These are phyloP conservation scores for Halotydeus destructor DNA, from an alignment of 1,140 invertebrate genomes.

Conservation along the genomic window DNA sequence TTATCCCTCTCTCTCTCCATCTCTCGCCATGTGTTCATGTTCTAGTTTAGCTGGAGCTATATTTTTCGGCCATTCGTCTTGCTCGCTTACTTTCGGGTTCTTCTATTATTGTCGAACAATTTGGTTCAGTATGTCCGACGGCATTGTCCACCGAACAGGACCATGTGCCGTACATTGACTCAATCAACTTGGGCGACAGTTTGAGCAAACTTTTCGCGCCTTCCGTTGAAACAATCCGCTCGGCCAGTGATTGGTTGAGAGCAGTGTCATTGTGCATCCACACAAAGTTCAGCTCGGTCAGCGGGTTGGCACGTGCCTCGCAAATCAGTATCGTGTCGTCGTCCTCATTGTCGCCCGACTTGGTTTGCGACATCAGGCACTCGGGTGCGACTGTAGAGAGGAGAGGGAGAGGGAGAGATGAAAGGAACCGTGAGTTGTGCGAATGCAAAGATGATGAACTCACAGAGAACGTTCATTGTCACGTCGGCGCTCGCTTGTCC, in stretches of 20 bases:
- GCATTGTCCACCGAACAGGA: constrained; percentile 61
- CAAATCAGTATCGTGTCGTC: constrained; percentile 44
- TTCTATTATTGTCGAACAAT: constrained; percentile 27
- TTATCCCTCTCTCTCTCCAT: too few species aligned
- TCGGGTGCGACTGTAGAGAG: constrained; percentile 50
- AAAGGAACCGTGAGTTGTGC: not conserved
- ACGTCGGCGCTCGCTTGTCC: constrained; percentile 39
- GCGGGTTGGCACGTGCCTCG: constrained; percentile 53
- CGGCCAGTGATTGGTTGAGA: constrained; percentile 34
- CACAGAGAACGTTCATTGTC: constrained; percentile 54
- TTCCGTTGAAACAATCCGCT: constrained; percentile 22
- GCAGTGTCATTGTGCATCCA: constrained; percentile 50
- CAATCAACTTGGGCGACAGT: constrained; percentile 11
- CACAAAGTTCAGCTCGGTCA: constrained; percentile 44
- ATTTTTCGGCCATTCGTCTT: too few species aligned
- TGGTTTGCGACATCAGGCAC: constrained; percentile 48
- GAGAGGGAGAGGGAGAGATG: constrained; percentile 1
- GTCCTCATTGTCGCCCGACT: constrained; percentile 31
- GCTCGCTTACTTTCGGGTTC: constrained; percentile 11
- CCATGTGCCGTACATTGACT: constrained; percentile 46
- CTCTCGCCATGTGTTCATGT: too few species aligned
- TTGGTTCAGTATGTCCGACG: constrained; percentile 42
- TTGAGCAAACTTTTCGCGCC: constrained; percentile 18
- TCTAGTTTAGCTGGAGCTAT: too few species aligned
- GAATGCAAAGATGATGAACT: constrained; percentile 27